Percentiles rank a stretch among this genome's conserved stretches.
These are phyloP conservation scores for Donacobius atricapilla DNA, from an alignment of 2,113 vertebrate genomes.

Conservation along the genomic window DNA sequence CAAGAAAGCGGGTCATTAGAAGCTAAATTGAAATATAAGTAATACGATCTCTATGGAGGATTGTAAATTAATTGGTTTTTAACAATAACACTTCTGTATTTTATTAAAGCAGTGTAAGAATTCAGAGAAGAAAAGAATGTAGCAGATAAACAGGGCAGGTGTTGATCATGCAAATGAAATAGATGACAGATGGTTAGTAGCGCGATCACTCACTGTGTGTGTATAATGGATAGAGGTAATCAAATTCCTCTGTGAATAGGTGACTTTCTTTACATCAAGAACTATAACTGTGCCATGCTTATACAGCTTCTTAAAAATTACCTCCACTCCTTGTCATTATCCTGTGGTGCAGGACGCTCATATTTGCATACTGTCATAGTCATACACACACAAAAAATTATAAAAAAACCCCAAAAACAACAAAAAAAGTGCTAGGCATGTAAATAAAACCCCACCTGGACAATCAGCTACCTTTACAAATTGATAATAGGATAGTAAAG, in stretches of 20 bases:
- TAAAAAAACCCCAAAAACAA: too few relatives aligned
- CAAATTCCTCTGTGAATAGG: constrained; percentile 97
- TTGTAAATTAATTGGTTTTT: constrained; percentile 93
- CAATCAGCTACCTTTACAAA: constrained; percentile 17
- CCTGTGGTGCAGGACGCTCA: not conserved
- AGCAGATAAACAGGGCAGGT: constrained; percentile 99
- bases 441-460: constrained; percentile 30
- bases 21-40: constrained; percentile 85
- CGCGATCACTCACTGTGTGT: constrained; percentile 93
- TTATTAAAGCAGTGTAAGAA: constrained; percentile 90
- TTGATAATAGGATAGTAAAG: not conserved
- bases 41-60: constrained; percentile 83
- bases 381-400: not conserved
- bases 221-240: constrained; percentile 99
- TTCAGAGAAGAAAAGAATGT: constrained; percentile 83
- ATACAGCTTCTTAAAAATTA: constrained; percentile 53
- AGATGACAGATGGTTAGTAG: constrained; percentile 99
- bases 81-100: constrained; percentile 90
- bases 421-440: not conserved
- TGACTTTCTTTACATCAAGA: constrained; percentile 93
- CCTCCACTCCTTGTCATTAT: constrained; percentile 39
- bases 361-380: constrained; percentile 47
- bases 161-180: constrained; percentile 99
- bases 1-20: constrained; percentile 81
- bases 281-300: constrained; percentile 75